phyloP scores from a whole-genome alignment of 2,113 vertebrate genomes.

The Lathamus discolor region DNA sequence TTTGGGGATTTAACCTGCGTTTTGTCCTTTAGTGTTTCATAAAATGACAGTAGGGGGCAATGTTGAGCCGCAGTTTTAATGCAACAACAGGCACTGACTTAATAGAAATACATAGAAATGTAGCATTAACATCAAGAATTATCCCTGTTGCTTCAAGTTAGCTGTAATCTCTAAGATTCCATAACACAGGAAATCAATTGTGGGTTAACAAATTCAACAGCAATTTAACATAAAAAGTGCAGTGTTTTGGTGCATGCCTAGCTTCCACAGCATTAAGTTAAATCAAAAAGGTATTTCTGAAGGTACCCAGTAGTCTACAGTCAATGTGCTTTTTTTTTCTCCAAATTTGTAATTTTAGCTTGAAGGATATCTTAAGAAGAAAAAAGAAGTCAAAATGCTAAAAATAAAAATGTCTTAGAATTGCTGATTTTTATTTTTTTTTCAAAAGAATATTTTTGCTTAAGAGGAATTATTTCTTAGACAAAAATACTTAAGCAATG shows the following conservation, averaged over 20 bases:
- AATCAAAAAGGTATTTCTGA: constrained; percentile 51
- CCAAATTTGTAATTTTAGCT: constrained; percentile 23
- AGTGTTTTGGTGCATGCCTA: constrained; percentile 65
- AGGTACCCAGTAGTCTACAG: background rate
- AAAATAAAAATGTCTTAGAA: background rate
- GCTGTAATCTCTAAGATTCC: constrained; percentile 77
- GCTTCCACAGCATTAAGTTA: constrained; percentile 66
- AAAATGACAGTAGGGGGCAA: constrained; percentile 84
- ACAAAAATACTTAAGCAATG: background rate
- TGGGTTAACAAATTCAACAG: constrained; percentile 82
- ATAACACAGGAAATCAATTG: constrained; percentile 80
- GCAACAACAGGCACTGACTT: background rate
- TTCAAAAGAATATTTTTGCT: background rate
- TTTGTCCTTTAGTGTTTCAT: background rate
- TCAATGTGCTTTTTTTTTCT: background rate
- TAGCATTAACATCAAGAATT: constrained; percentile 73
- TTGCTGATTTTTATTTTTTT: background rate
- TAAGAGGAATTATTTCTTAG: background rate
- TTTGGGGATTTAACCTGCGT: background rate
- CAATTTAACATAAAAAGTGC: constrained; percentile 77
- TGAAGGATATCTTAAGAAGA: background rate
- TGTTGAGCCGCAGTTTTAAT: constrained; percentile 82
- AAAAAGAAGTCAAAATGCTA: background rate
- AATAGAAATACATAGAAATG: constrained; percentile 63
- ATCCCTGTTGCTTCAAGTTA: constrained; percentile 78